phyloP scores from a whole-genome alignment of 2,113 vertebrate species.

The Nettapus auritus region DNA sequence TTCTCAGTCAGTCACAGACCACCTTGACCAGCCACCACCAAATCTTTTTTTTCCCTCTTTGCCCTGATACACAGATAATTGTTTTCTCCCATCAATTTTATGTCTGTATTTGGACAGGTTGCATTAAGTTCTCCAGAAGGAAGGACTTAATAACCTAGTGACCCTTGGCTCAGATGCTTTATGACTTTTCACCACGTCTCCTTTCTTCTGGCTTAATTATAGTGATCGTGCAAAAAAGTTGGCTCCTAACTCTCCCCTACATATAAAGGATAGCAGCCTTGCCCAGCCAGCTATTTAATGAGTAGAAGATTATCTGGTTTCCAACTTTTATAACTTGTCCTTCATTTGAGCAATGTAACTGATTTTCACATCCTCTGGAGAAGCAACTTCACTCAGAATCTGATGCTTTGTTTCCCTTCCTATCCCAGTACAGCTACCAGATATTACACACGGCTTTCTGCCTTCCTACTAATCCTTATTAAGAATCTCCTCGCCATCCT shows the following conservation, averaged over 20 bases:
- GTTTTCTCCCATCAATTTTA: not conserved
- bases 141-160: not conserved
- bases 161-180: not conserved
- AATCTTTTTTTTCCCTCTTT: not conserved
- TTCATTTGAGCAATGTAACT: not conserved
- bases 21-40: not conserved
- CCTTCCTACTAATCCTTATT: not conserved
- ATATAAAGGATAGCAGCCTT: not conserved
- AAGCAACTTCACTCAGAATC: not conserved
- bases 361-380: not conserved
- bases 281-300: not conserved
- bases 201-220: not conserved
- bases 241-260: not conserved
- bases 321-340: not conserved
- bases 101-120: not conserved
- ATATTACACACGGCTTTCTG: not conserved
- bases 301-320: not conserved
- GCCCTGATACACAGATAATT: not conserved
- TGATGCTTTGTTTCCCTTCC: not conserved
- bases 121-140: not conserved
- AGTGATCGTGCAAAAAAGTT: not conserved
- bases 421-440: fast-evolving
- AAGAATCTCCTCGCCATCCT: not conserved
- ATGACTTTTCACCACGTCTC: not conserved
- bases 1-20: not conserved